A percentile compares a stretch with the other conserved stretches of the same genome.
These are phyloP conservation scores for Microtus ochrogaster DNA, from an alignment of 2,113 vertebrate species.

Conservation along the genomic window DNA sequence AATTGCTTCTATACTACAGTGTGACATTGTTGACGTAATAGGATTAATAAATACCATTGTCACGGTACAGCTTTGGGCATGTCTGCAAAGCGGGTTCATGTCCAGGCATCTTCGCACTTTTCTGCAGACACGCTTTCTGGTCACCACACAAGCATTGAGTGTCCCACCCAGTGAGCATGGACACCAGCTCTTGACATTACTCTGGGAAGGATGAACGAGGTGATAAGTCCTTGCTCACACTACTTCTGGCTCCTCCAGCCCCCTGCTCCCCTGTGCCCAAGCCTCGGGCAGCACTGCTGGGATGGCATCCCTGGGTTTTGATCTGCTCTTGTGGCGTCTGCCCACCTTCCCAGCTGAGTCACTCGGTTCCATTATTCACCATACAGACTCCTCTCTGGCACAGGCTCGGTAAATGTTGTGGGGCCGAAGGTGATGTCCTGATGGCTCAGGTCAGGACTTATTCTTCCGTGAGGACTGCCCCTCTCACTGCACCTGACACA, in stretches of 20 bases:
- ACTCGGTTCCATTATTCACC: no score
- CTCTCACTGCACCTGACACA: rapidly evolving
- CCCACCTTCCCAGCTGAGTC: not conserved
- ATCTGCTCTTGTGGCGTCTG: not conserved
- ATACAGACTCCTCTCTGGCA: no score
- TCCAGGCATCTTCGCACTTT: not conserved
- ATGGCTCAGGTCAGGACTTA: not conserved
- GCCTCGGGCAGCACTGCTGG: no score
- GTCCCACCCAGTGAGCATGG: rapidly evolving
- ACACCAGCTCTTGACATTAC: not conserved
- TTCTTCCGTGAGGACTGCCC: not conserved
- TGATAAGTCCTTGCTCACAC: not conserved
- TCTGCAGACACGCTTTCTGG: not conserved
- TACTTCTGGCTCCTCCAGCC: not conserved
- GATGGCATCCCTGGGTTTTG: rapidly evolving
- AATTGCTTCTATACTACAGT: not conserved
- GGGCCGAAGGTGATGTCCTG: rapidly evolving
- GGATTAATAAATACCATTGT: not conserved
- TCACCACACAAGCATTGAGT: no score
- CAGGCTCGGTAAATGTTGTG: not conserved
- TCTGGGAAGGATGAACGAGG: no score
- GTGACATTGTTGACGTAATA: not conserved
- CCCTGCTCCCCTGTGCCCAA: rapidly evolving
- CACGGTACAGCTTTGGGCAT: not conserved
- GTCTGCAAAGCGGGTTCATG: not conserved